phyloP scores from a whole-genome alignment of 2,888 invertebrate genomes.

The Plusia festucae region DNA sequence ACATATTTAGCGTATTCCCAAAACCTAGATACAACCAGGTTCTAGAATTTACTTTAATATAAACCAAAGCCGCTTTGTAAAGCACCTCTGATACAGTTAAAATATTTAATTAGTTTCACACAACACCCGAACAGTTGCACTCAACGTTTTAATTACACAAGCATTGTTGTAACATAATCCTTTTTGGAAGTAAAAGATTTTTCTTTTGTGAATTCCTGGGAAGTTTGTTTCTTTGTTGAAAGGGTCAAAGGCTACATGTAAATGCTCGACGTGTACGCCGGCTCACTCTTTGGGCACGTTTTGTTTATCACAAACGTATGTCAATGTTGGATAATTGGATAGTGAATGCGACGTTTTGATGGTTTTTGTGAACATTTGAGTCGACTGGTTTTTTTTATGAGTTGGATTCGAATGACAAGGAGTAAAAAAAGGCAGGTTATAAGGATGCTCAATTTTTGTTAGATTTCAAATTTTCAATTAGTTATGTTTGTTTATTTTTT shows the following conservation, averaged over 20 bases:
- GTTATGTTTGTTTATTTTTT: too few relatives aligned
- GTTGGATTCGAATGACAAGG: too few relatives aligned
- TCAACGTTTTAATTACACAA: constrained; percentile 24
- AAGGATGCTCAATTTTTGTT: too few relatives aligned
- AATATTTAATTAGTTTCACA: not conserved
- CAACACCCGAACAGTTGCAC: constrained; percentile 12
- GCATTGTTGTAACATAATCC: constrained; percentile 17
- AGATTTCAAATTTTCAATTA: too few relatives aligned
- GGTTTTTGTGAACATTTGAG: too few relatives aligned
- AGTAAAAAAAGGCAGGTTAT: too few relatives aligned
- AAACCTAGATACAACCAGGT: not conserved
- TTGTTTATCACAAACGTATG: not conserved
- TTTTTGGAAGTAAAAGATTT: not conserved
- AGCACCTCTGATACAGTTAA: not conserved
- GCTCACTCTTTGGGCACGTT: not conserved
- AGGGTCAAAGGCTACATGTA: constrained; percentile 1
- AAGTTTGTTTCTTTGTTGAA: not conserved
- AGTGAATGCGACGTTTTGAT: too few relatives aligned
- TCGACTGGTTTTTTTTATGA: not conserved
- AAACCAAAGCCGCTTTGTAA: not conserved
- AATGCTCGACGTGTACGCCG: not conserved
- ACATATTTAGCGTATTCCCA: too few relatives aligned
- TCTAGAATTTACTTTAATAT: not conserved
- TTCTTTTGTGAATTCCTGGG: not conserved
- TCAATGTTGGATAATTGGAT: too few relatives aligned